Base-by-base conservation (phyloP, 2,113 vertebrate species). In the Anarhynchus alexandrinus region DNA sequence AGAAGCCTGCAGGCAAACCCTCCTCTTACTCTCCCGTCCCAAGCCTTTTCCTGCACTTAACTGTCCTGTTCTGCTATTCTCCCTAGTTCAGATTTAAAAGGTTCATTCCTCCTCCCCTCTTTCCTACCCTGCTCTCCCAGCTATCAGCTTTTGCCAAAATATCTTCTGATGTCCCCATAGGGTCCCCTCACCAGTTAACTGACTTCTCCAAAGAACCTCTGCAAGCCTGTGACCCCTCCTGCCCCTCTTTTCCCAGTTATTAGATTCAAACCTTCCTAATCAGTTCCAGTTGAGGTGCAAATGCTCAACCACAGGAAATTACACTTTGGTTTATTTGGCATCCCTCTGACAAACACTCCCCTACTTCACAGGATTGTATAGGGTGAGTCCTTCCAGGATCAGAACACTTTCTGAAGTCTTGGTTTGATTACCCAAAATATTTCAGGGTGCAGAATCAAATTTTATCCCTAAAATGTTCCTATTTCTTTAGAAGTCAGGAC, bases 271-370 rank as follows among this genome's bases (percentile, higher is more conserved):
- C 59, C 45, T 64, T 78, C 72, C 90, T 95, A 97, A 97, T 97
- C 88, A 95, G 72, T 96, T 97, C 95, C 94, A 96, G 94, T 96
- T 91, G 89, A 96, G 52, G 93, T 95, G 93, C 83, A 95, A 96
- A 96, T 96, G 69, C 82, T 91, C 86, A 95, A 82, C 73, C 47
- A 91, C 94, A 96, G 94, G 96, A 96, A 96, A 97, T 93, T 95
- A 71, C 81, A 87, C 77, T 95, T 93, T 30, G 32, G 93, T 86
- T 97, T 96, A 96, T 94, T 97, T 96, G 89, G 91, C 65, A 59
- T 94, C 83, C 52, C 65, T 93, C 89, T 94, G 83, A 93, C 89
- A 93, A 96, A 91, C 57, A 74, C 69, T 84, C 42, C 17, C 11
- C 36, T 73, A 7, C 47, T 96, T 95, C 77, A 89, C 38, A 66